These are phyloP conservation scores for Siderastrea radians DNA, from an alignment of 92 coral and sea anemone species.

Conservation along the genomic window DNA sequence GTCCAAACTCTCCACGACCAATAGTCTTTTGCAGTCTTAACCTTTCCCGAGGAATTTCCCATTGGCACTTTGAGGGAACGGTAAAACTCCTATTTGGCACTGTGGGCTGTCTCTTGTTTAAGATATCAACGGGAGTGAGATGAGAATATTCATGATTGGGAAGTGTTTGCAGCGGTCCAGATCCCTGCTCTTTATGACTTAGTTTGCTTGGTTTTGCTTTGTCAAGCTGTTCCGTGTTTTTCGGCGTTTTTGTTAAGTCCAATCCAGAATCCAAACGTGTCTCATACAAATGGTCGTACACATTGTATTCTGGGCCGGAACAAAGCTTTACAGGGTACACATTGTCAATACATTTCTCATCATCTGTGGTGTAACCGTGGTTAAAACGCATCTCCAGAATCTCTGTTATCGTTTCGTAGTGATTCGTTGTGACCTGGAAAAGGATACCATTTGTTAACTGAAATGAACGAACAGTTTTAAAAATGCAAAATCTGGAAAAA, in stretches of 20 bases:
- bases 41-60: slow-evolving; percentile 40
- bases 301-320: slow-evolving; percentile 1
- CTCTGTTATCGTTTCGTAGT: slow-evolving; percentile 42
- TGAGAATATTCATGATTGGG: slow-evolving; percentile 19
- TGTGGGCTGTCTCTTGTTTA: not conserved
- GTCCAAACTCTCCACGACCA: slow-evolving; percentile 37
- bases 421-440: slow-evolving; percentile 13
- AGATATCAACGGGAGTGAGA: slow-evolving; percentile 13
- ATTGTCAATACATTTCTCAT: not conserved
- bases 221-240: not conserved
- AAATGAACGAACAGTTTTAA: not conserved
- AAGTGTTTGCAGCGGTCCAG: slow-evolving; percentile 5
- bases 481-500: not conserved
- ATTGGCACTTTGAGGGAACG: not conserved
- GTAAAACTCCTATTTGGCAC: not conserved
- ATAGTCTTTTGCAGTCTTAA: slow-evolving; percentile 15
- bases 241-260: not conserved
- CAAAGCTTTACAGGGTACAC: not conserved
- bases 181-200: not conserved
- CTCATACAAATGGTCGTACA: slow-evolving; percentile 25
- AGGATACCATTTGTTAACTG: too few relatives aligned
- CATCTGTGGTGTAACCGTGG: slow-evolving; percentile 16
- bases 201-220: not conserved
- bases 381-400: slow-evolving; percentile 23
- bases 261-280: not conserved